Conservation (phyloP, 1,140 invertebrate species). For the Drosophila asahinai region DNA sequence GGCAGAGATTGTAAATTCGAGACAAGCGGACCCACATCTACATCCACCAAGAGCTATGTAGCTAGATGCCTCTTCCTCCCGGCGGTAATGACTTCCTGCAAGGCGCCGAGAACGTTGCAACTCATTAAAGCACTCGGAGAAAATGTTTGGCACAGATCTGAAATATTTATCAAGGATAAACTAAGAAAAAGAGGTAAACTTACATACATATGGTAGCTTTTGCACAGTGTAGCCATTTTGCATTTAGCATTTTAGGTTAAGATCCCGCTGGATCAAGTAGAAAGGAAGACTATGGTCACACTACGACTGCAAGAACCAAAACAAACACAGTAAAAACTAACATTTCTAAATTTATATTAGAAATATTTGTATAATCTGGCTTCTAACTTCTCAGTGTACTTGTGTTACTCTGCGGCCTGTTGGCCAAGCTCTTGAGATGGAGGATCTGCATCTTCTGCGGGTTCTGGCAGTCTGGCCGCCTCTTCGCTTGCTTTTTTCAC, state of each 20-base stretch:
- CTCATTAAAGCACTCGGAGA: conserved; percentile 18
- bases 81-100: conserved; percentile 58
- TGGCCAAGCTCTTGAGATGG: conserved; percentile 4
- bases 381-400: neutral
- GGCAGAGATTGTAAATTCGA: conserved; percentile 56
- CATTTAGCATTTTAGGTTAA: no score
- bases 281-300: no score
- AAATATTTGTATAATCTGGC: neutral
- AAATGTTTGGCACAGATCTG: neutral
- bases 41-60: conserved; percentile 12
- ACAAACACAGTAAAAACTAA: no score
- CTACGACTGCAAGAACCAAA: no score
- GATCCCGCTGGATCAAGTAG: no score
- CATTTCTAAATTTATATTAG: no score
- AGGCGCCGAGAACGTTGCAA: conserved; percentile 50
- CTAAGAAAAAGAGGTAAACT: no score
- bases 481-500: conserved; percentile 46
- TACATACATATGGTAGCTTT: no score
- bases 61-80: conserved; percentile 44
- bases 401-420: neutral
- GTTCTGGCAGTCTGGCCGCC: conserved; percentile 26
- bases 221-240: no score
- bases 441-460: conserved; percentile 16
- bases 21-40: conserved; percentile 44
- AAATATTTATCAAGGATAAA: no score